Evolutionary conservation across 2,888 invertebrate species (phyloP).

Genomic region (Ceratothoa steindachneri): DNA sequence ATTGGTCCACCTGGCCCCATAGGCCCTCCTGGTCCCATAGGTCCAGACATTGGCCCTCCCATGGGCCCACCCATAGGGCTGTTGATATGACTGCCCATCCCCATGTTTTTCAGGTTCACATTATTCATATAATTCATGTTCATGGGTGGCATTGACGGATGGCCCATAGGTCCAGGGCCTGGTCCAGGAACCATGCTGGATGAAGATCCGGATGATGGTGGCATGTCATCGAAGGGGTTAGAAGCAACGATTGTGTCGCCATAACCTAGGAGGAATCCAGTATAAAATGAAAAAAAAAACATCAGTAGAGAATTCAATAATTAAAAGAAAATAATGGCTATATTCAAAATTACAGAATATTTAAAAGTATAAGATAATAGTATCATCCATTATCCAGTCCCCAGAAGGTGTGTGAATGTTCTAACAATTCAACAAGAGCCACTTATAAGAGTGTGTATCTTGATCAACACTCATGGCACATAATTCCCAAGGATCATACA

Average conservation of each 20-base stretch:
- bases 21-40: conserved; percentile 55
- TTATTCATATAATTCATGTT: conserved; percentile 29
- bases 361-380: neutral
- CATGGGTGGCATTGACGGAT: conserved; percentile 31
- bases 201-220: conserved; percentile 52
- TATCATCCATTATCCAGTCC: neutral
- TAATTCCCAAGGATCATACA: too few species aligned
- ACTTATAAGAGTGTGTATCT: too few species aligned
- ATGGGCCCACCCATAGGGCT: conserved; percentile 67
- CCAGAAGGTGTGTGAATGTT: too few species aligned
- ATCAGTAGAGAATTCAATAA: neutral
- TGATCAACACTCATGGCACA: too few species aligned
- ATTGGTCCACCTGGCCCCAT: conserved; percentile 56
- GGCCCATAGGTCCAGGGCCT: conserved; percentile 24
- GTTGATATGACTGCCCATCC: conserved; percentile 52
- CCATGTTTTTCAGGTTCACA: conserved; percentile 36
- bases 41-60: conserved; percentile 42
- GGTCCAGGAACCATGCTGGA: conserved; percentile 45
- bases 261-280: conserved; percentile 61
- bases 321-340: neutral
- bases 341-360: neutral
- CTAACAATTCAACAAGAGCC: too few species aligned
- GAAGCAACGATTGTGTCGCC: conserved; percentile 91
- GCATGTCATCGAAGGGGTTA: conserved; percentile 90
- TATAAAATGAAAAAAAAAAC: neutral